Base-by-base conservation (phyloP, 2,113 vertebrate species). In the Melanerpes aurifrons region DNA sequence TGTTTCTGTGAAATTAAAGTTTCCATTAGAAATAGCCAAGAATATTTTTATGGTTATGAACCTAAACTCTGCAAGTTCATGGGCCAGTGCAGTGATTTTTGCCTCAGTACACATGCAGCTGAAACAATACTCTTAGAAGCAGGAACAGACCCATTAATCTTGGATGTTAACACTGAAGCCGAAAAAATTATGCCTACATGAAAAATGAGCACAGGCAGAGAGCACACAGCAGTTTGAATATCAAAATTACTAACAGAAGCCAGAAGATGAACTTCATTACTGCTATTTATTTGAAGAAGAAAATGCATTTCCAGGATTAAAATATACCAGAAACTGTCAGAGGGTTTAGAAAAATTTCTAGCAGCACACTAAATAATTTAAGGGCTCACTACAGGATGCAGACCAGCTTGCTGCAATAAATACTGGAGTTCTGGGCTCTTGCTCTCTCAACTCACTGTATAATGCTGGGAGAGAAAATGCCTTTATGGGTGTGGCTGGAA, bases 81-180 rank as follows among this genome's bases (percentile, higher is more conserved):
- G 50, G 31, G 76, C 63, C 43, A 82, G 5, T 13, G 43, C 7
- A 6, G 66, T 15, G 48, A 80, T 77, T 92, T 87, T 87, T 64
- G 40, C 74, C 32, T 84, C n/a, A 12, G 37, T 66, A 35, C 35
- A 87, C 28, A 61, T 16, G 58, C 68, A 96, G 89, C 85, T 93
- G 91, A 87, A 96, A 81, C 89, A 94, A 78, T 83, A 94, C 66
- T 86, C 72, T 61, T 10, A 86, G 64, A 77, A 74, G 53, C 15
- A 68, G 62, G 58, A 88, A 61, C 32, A 67, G 76, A n/a, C 22
- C 47, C 82, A 87, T 94, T 75, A 78, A 95, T 95, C 82, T 83
- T 59, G 21, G 12, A 35, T 53, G 57, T 81, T 86, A 94, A 80
- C 0, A 0, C 53, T 22, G 57, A 91, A 91, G 32, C 18, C 79